A percentile compares a stretch with the other conserved stretches of the same genome.
These are phyloP conservation scores for Listronotus oregonensis DNA, from an alignment of 1,140 invertebrate species.

Conservation along the genomic window DNA sequence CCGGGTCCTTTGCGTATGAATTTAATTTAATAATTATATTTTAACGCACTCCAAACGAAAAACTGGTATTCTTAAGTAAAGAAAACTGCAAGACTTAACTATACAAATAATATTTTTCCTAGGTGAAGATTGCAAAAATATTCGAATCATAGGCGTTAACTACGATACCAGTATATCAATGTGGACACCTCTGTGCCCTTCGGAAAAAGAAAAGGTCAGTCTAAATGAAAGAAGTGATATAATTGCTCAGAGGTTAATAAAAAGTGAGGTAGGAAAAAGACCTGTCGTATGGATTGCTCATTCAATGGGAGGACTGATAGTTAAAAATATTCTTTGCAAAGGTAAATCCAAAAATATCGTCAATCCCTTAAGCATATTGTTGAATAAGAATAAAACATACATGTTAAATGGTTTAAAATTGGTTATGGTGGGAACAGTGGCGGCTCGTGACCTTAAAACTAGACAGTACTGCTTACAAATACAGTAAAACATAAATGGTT, in stretches of 20 bases:
- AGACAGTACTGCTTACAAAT: too few relatives aligned
- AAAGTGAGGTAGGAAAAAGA: constrained; percentile 71
- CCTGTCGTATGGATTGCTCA: constrained; percentile 82
- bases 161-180: constrained; percentile 69
- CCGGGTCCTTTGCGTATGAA: too few relatives aligned
- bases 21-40: too few relatives aligned
- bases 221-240: constrained; percentile 67
- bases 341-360: constrained; percentile 47
- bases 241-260: constrained; percentile 65
- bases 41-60: too few relatives aligned
- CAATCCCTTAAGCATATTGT: too few relatives aligned
- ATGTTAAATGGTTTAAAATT: too few relatives aligned
- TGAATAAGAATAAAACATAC: too few relatives aligned
- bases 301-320: constrained; percentile 84
- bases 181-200: constrained; percentile 63
- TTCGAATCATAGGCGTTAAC: constrained; percentile 69
- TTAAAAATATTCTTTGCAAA: constrained; percentile 74
- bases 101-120: not conserved
- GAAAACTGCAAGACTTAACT: too few relatives aligned
- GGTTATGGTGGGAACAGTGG: too few relatives aligned
- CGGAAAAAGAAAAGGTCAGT: constrained; percentile 57
- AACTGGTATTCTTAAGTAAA: too few relatives aligned
- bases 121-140: constrained; percentile 66
- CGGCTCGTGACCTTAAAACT: too few relatives aligned
- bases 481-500: too few relatives aligned